Conservation (phyloP, 2,797 vertebrate species). For the Novumbra hubbsi region DNA sequence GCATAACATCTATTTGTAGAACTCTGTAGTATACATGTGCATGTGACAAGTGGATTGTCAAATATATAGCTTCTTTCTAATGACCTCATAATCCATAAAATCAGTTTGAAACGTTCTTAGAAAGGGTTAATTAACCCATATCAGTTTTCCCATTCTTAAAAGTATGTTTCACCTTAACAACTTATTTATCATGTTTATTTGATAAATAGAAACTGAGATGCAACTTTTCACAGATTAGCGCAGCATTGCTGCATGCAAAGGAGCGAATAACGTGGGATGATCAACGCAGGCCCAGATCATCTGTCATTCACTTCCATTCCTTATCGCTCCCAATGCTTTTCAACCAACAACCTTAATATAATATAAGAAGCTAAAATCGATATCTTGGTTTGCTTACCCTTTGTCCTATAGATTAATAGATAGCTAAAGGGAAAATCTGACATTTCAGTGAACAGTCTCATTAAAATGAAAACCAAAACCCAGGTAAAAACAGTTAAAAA, state of each 20-base stretch:
- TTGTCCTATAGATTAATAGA: neutral
- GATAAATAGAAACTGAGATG: neutral
- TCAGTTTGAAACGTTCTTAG: conserved; percentile 32
- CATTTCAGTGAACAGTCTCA: neutral
- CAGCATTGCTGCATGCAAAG: neutral
- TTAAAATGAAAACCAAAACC: neutral
- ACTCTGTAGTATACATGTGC: conserved; percentile 29
- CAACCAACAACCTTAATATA: too few relatives aligned
- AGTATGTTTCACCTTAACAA: neutral
- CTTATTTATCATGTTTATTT: neutral
- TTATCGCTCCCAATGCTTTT: neutral
- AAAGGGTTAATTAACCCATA: neutral
- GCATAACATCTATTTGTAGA: conserved; percentile 13
- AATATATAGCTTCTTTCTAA: conserved; percentile 47
- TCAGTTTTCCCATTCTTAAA: conserved; percentile 6
- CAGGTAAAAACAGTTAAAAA: neutral
- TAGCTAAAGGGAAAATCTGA: neutral
- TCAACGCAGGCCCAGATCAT: neutral
- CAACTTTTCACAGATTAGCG: neutral
- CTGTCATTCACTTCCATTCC: neutral
- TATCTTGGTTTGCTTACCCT: neutral
- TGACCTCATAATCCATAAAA: conserved; percentile 17
- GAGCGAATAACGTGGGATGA: neutral
- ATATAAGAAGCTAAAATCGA: neutral
- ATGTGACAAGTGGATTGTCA: conserved; percentile 58